phyloP scores from a whole-genome alignment of 2,113 vertebrate species.

The Cyanoramphus novaezelandiae region DNA sequence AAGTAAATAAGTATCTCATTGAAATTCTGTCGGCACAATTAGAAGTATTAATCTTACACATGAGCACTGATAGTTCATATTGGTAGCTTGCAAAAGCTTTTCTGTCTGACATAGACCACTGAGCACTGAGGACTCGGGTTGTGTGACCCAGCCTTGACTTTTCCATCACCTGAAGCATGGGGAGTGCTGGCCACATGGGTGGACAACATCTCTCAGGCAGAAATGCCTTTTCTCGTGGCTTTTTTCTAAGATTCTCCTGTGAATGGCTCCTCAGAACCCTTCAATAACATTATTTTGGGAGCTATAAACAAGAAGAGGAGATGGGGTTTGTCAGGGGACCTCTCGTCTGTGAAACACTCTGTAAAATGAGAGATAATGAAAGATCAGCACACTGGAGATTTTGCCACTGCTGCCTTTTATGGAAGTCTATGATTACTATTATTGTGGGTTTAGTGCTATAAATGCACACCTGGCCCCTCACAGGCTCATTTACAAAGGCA shows the following conservation, averaged over 20 bases:
- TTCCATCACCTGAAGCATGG: rapidly evolving
- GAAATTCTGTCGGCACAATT: slow-evolving; percentile 61
- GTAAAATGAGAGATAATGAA: slow-evolving; percentile 3
- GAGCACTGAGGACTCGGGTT: background rate
- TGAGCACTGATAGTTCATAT: background rate
- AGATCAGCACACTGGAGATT: slow-evolving; percentile 10
- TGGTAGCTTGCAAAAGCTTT: slow-evolving; percentile 14
- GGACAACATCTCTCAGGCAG: background rate
- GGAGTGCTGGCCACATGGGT: background rate
- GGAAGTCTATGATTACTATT: slow-evolving; percentile 28
- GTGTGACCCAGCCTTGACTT: background rate
- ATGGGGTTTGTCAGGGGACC: background rate
- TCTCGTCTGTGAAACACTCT: background rate
- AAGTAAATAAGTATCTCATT: slow-evolving; percentile 66
- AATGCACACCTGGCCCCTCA: slow-evolving; percentile 26
- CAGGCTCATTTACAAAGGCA: slow-evolving; percentile 15
- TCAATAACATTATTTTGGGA: background rate
- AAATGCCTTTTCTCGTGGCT: background rate
- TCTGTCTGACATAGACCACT: background rate
- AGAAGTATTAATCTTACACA: slow-evolving; percentile 51
- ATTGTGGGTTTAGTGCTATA: slow-evolving; percentile 29
- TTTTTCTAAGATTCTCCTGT: background rate
- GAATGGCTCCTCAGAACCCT: background rate
- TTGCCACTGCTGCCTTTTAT: slow-evolving; percentile 31
- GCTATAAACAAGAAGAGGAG: background rate